These are phyloP conservation scores for Sterna hirundo DNA, from an alignment of 2,113 vertebrate genomes.

Conservation along the genomic window DNA sequence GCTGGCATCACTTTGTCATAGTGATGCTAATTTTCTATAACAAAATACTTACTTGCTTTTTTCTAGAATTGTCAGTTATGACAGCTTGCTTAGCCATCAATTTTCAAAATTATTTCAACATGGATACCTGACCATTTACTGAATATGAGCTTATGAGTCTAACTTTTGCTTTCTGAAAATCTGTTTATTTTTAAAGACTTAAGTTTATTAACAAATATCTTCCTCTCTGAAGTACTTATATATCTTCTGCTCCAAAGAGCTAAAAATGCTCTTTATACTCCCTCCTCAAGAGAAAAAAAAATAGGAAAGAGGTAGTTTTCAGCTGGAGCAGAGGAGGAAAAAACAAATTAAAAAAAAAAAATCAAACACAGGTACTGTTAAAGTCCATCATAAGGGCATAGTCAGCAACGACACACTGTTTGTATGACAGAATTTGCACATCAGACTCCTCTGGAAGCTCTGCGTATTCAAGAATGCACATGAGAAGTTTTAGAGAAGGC, in stretches of 20 bases:
- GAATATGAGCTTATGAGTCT: background rate
- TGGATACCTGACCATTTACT: background rate
- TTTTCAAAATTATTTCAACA: background rate
- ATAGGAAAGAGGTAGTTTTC: background rate
- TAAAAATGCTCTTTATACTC: background rate
- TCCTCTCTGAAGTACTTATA: background rate
- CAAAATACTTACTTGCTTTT: background rate
- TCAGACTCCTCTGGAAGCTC: background rate
- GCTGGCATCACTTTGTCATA: background rate
- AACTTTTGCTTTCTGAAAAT: background rate
- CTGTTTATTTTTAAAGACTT: background rate
- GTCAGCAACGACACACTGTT: background rate
- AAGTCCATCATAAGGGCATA: background rate
- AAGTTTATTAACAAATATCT: background rate
- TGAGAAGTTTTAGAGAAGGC: background rate
- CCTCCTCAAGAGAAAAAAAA: background rate
- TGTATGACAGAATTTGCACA: background rate
- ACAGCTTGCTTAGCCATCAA: background rate
- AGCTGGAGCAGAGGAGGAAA: background rate
- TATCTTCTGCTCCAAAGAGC: background rate
- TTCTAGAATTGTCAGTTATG: background rate
- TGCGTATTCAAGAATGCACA: background rate
- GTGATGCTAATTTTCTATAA: background rate
- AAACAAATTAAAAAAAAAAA: background rate
- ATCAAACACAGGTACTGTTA: background rate